These are phyloP conservation scores for Pseudobourletiella spinata DNA, from an alignment of 1,140 invertebrate genomes.

Conservation along the genomic window DNA sequence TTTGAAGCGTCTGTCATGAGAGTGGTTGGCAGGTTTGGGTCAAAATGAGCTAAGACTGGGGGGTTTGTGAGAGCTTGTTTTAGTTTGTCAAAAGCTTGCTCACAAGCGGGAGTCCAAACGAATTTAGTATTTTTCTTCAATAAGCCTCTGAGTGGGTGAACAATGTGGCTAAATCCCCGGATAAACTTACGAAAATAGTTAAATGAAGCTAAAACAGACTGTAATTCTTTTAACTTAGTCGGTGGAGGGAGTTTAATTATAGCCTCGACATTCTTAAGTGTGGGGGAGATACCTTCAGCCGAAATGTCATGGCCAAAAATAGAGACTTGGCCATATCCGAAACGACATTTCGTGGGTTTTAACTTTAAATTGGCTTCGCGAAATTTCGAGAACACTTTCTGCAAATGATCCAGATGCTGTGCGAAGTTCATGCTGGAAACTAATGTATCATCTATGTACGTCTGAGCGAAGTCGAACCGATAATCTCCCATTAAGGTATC, in stretches of 20 bases:
- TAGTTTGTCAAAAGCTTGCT: not conserved
- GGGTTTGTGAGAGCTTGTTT: not conserved
- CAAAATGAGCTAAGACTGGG: not conserved
- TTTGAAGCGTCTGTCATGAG: not conserved
- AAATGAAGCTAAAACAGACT: not conserved
- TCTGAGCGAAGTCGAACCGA: no score
- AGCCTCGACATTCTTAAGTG: not conserved
- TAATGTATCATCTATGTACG: no score
- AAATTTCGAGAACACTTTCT: no score
- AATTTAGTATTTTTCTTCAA: not conserved
- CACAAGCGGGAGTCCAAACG: not conserved
- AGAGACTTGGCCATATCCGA: not conserved
- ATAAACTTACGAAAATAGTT: not conserved
- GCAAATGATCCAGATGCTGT: no score
- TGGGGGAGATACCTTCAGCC: not conserved
- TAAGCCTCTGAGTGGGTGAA: not conserved
- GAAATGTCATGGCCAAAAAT: not conserved
- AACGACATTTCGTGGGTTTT: not conserved
- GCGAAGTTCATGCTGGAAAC: no score
- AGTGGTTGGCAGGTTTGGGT: not conserved
- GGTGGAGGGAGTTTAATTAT: not conserved
- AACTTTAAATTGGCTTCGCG: no score
- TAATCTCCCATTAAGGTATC: no score
- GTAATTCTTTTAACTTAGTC: not conserved
- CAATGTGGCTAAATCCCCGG: not conserved